A percentile compares a stretch with the other conserved stretches of the same genome.
These are phyloP conservation scores for Betta splendens DNA, from an alignment of 2,797 vertebrate genomes.

Conservation along the genomic window DNA sequence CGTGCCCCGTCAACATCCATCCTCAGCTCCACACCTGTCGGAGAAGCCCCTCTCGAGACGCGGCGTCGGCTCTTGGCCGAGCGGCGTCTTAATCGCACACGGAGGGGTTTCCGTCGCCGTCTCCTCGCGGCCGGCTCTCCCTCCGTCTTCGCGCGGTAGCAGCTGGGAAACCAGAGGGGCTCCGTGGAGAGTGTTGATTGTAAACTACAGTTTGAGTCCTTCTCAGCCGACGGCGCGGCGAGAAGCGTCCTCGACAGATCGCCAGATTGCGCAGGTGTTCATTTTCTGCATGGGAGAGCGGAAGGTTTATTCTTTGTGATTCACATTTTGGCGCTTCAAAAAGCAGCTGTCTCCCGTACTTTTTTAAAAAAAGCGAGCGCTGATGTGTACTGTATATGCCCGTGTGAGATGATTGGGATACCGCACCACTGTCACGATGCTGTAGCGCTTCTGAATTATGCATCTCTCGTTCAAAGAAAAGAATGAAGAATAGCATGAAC, in stretches of 20 bases:
- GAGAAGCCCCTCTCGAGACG: constrained; percentile 40
- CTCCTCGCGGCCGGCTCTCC: no score
- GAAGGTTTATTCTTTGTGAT: constrained; percentile 38
- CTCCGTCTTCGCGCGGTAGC: no score
- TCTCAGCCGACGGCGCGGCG: background rate
- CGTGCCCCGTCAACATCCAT: constrained; percentile 50
- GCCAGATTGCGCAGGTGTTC: constrained; percentile 22
- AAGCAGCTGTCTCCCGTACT: constrained; percentile 22
- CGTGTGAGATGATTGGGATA: constrained; percentile 61
- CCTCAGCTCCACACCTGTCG: constrained; percentile 32
- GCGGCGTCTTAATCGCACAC: constrained; percentile 23
- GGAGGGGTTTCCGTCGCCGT: background rate
- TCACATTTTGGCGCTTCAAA: constrained; percentile 29
- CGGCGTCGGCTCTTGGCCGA: constrained; percentile 26
- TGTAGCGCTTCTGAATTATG: constrained; percentile 71
- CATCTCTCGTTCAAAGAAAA: constrained; percentile 71
- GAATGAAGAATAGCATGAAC: constrained; percentile 60
- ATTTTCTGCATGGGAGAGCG: constrained; percentile 14
- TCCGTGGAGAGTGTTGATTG: constrained; percentile 10
- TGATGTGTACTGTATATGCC: constrained; percentile 2
- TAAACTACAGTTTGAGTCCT: constrained; percentile 18
- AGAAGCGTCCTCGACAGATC: background rate
- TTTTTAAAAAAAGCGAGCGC: background rate
- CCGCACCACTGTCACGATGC: constrained; percentile 57
- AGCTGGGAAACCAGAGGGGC: no score